phyloP scores from a whole-genome alignment of 2,797 vertebrate genomes.

The Pseudochromis fuscus region DNA sequence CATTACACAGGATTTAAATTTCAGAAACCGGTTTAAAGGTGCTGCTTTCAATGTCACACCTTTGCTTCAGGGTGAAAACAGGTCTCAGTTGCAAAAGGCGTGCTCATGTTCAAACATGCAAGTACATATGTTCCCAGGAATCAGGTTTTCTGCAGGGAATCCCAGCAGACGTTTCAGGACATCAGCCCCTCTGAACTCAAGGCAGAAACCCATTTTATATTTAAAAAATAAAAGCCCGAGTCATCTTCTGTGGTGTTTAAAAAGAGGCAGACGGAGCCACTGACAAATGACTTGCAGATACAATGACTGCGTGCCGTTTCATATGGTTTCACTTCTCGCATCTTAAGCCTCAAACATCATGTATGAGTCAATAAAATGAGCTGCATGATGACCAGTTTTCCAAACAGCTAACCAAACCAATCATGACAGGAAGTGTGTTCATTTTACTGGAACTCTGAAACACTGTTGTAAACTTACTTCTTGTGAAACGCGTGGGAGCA shows the following conservation, averaged over 20 bases:
- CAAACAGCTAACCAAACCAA: conserved; percentile 10
- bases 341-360: background rate
- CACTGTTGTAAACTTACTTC: conserved; percentile 78
- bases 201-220: background rate
- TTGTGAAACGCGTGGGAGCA: conserved; percentile 90
- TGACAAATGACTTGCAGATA: background rate
- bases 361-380: background rate
- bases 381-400: conserved; percentile 9
- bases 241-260: background rate
- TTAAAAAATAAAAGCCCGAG: conserved; percentile 4
- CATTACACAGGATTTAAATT: conserved; percentile 4
- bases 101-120: conserved; percentile 45
- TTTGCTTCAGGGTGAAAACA: conserved; percentile 36
- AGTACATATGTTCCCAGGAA: conserved; percentile 34
- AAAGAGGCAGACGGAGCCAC: background rate
- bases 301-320: background rate
- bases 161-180: no score
- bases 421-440: background rate
- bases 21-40: conserved; percentile 13
- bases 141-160: conserved; percentile 16
- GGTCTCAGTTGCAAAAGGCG: conserved; percentile 11
- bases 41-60: conserved; percentile 28
- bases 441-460: background rate
- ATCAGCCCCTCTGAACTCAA: conserved; percentile 7
- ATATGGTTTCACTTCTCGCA: background rate